A percentile compares a stretch with the other conserved stretches of the same genome.
phyloP scores from a whole-genome alignment of 1,140 invertebrate genomes.

The Prorops nasuta region DNA sequence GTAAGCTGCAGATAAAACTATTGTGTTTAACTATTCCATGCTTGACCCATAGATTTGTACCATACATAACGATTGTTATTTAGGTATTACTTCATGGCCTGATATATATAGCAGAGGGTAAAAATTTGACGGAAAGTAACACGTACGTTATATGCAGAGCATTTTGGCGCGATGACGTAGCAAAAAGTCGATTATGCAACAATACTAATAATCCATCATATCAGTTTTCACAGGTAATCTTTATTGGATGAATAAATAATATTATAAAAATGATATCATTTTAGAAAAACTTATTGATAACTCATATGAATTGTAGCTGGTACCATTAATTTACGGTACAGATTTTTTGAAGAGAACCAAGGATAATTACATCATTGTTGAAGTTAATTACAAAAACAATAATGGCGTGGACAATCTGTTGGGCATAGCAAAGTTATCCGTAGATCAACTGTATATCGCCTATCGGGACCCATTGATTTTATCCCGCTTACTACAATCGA shows the following conservation, averaged over 20 bases:
- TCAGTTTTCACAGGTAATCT: conserved; percentile 55
- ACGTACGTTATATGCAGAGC: conserved; percentile 57
- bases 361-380: conserved; percentile 59
- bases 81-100: conserved; percentile 55
- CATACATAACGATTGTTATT: conserved; percentile 2
- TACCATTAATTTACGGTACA: conserved; percentile 59
- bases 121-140: conserved; percentile 43
- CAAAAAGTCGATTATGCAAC: conserved; percentile 49
- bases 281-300: not conserved
- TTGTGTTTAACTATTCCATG: too few species aligned
- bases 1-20: too few species aligned
- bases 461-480: conserved; percentile 60
- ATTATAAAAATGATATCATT: conserved; percentile 2
- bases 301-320: conserved; percentile 41
- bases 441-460: conserved; percentile 63
- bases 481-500: conserved; percentile 53
- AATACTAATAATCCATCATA: conserved; percentile 53
- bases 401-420: conserved; percentile 46
- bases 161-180: conserved; percentile 55
- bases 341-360: conserved; percentile 58
- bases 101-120: conserved; percentile 55
- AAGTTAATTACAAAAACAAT: conserved; percentile 50
- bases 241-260: too few species aligned
- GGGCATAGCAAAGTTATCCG: conserved; percentile 59
- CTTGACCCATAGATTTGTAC: too few species aligned